Conservation (phyloP, 2,888 invertebrate species). For the Mayetiola destructor region DNA sequence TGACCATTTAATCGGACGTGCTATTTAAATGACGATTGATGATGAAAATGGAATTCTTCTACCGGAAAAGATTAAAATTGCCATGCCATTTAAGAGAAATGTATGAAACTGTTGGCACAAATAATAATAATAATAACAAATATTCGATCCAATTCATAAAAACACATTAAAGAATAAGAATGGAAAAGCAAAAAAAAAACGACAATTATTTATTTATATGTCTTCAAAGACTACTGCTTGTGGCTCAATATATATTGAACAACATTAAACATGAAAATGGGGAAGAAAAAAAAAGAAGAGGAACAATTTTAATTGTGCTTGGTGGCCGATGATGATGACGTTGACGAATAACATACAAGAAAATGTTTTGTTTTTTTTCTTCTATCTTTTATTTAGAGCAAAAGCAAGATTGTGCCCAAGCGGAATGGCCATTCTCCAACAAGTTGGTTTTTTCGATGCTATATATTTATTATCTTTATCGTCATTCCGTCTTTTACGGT, state of each 20-base stretch:
- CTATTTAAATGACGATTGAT: too few relatives aligned
- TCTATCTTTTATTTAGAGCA: constrained; percentile 1
- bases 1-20: too few relatives aligned
- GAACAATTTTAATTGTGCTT: constrained; percentile 8
- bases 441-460: neutral
- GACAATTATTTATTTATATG: constrained; percentile 10
- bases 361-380: too few relatives aligned
- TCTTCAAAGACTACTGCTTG: constrained; percentile 3
- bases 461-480: neutral
- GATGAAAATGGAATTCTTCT: too few relatives aligned
- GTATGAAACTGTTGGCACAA: too few relatives aligned
- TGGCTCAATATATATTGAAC: neutral
- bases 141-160: constrained; percentile 1
- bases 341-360: neutral
- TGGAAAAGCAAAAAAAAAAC: constrained; percentile 2
- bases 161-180: neutral
- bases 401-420: neutral
- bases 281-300: neutral
- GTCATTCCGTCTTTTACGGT: constrained; percentile 15
- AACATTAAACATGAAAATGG: neutral
- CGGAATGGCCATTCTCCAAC: neutral
- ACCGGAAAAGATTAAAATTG: constrained; percentile 9
- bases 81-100: constrained; percentile 1
- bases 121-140: too few relatives aligned
- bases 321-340: neutral